Base-by-base conservation (phyloP, 2,113 vertebrate species). In the Promerops cafer region DNA sequence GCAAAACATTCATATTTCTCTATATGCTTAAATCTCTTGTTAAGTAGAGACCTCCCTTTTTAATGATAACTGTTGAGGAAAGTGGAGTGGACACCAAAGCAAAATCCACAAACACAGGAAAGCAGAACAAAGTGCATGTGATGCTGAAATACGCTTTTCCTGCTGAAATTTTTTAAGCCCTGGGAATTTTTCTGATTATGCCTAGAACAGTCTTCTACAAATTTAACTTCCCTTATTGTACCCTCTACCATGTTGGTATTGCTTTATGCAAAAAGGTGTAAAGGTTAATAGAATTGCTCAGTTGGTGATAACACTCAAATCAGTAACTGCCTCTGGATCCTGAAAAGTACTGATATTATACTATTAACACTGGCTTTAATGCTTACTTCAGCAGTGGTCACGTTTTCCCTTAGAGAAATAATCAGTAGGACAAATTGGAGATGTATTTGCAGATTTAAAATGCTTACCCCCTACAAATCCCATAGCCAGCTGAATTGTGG, bases 11-110 rank as follows among this genome's bases (percentile, higher is more conserved):
- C 3, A 23, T 24, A 4, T 44, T 68, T 76, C 16, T 87, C 16
- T 87, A 14, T 53, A 39, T 45, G 22, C 35, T 79, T 64, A 50
- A 35, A 47, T 66, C 4, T 57, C 37, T 26, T 37, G 21, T 45
- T 63, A 76, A 54, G 15, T 17, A 7, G 5, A 76, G 4, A 49
- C 5, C 4, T 75, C 79, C 4, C 1, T 24, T 88, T 92, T 60
- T 44, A 60, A 72, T 11, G 6, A 10, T 9, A 52, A 9, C 9
- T 56, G 11, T 40, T 90, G 30, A 1, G 13, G 5, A 21, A 22
- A 21, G 9, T 0, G 1, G 5, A 3, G 11, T 0, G 0, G 24
- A n/a, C 45, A n/a, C 16, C 11, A 65, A 91, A 93, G 30, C 3
- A 70, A 65, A 84, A 71, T 80, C 22, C 10, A 61, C 14, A 82